Base-by-base conservation (phyloP, 2,888 invertebrate species). In the Cataglyphis altisquamis region DNA sequence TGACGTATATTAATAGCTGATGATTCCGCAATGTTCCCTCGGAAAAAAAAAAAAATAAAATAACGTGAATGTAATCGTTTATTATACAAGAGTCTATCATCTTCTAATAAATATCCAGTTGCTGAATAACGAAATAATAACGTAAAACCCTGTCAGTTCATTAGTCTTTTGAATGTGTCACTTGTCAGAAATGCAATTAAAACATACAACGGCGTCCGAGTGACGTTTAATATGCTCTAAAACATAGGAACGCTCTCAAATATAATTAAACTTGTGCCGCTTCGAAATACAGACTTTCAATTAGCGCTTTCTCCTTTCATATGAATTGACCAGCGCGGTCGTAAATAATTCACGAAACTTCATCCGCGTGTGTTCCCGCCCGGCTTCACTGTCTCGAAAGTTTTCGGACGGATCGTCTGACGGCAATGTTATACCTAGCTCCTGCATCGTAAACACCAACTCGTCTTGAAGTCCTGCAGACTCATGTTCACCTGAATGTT, bases 341-440 rank as follows among this genome's bases (percentile, higher is more conserved):
- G 88, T 87, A 90, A 90, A 90, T 90, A 87, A 88, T 90, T 90
- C 84, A 80, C 78, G 86, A 77, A 90, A 88, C 83, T 88, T 87
- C 64, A 81, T 72, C 67, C 80, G 74, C 63, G 67, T 62, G 64
- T 75, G 68, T 55, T 63, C n/a, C 52, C 52, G 66, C 41, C 68
- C 57, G 57, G 57, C 78, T 80, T 21, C 82, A 66, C 87, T 80
- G 90, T 90, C 90, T 87, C 90, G 88, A 90, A 90, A 90, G 83
- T 90, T 90, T 87, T 48, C 73, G 82, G 68, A 70, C 85, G 57
- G 72, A 57, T 83, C 72, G 88, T 84, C 87, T 81, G 85, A 84
- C 85, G 84, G 82, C 83, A 55, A 78, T 81, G 86, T 84, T 86
- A 60, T 84, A 67, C 82, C 83, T 57, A 82, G 84, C 75, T 63